Conservation (phyloP, 2,113 vertebrate species). For the Leucosticte australis region DNA sequence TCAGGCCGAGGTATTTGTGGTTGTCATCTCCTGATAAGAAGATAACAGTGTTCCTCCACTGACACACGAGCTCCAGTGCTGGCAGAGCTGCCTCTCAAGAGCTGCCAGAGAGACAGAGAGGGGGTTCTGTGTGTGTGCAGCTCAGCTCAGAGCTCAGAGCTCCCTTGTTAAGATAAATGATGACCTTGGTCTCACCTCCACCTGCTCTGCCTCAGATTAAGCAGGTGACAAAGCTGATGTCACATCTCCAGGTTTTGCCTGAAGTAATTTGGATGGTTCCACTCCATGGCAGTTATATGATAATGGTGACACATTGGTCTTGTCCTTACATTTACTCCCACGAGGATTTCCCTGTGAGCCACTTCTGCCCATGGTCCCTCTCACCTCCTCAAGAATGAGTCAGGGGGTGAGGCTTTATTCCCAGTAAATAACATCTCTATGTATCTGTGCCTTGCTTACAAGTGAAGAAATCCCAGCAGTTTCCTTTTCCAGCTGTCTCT, state of each 20-base stretch:
- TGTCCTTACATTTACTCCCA: background rate
- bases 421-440: background rate
- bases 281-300: background rate
- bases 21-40: conserved; percentile 48
- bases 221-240: background rate
- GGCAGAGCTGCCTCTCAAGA: background rate
- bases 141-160: background rate
- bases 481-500: background rate
- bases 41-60: conserved; percentile 25
- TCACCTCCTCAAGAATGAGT: background rate
- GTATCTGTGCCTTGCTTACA: background rate
- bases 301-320: background rate
- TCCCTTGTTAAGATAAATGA: background rate
- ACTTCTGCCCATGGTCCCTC: background rate
- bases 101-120: background rate
- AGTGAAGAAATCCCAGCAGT: background rate
- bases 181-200: conserved; percentile 34
- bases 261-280: background rate
- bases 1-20: conserved; percentile 17
- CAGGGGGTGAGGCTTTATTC: background rate
- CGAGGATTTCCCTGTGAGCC: background rate
- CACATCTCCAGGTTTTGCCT: background rate
- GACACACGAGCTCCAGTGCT: background rate
- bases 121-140: background rate
- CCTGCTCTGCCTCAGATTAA: background rate